Percentiles rank a stretch among this genome's conserved stretches.
These are phyloP conservation scores for Polyommatus icarus DNA, from an alignment of 2,888 invertebrate genomes.

Conservation along the genomic window DNA sequence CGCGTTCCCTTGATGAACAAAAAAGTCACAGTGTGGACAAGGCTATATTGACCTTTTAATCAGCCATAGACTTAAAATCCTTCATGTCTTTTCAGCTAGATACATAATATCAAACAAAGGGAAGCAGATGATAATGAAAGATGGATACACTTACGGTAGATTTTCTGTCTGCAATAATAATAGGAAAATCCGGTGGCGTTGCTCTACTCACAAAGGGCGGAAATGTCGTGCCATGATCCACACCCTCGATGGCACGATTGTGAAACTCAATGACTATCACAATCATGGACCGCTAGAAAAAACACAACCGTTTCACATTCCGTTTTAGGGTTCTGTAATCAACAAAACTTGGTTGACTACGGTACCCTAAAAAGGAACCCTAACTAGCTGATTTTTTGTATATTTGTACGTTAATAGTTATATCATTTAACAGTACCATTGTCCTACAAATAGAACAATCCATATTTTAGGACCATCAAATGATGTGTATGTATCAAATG, in stretches of 20 bases:
- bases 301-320: neutral
- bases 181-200: constrained; percentile 52
- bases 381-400: too few species aligned
- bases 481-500: too few species aligned
- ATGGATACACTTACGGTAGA: constrained; percentile 49
- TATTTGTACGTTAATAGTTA: too few species aligned
- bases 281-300: constrained; percentile 35
- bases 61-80: constrained; percentile 25
- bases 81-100: constrained; percentile 37
- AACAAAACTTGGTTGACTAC: too few species aligned
- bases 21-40: too few species aligned
- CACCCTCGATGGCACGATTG: constrained; percentile 39
- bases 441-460: too few species aligned
- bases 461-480: too few species aligned
- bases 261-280: constrained; percentile 37
- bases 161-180: constrained; percentile 34
- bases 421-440: too few species aligned
- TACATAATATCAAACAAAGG: constrained; percentile 44
- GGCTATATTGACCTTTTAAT: constrained; percentile 14
- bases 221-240: constrained; percentile 40
- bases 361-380: too few species aligned
- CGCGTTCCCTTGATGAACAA: too few species aligned
- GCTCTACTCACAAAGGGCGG: constrained; percentile 52
- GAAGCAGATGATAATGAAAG: constrained; percentile 45
- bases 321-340: too few species aligned